Base-by-base conservation (phyloP, 1,140 invertebrate genomes). In the Campoletis sonorensis region DNA sequence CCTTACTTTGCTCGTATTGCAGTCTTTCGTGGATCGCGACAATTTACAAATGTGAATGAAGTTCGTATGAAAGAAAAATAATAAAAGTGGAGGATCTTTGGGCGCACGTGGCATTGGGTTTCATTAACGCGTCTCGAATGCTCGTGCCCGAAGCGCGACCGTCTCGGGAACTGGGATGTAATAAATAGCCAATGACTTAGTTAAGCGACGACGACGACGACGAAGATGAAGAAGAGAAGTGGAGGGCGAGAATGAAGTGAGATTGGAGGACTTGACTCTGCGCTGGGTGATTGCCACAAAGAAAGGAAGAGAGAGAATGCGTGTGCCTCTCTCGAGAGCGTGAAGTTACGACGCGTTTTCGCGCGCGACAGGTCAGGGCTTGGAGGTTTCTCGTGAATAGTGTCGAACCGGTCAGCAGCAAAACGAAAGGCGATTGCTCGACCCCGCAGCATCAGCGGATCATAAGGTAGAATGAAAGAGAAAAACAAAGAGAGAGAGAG, bases 181-280 rank as follows among this genome's bases (percentile, higher is more conserved):
- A 90, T 88, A 88, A 90, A 89, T 89, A 90, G 89, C 86, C 87
- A 85, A 90, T 88, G 87, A 88, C 86, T 89, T 86, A 85, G 85
- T 90, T 86, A 87, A 87, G 83, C 84, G 81, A 64, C 61, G 68
- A 73, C 75, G 68, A 73, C 75, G 49, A 75, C 13, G 77, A 82
- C 80, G 85, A 82, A 77, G 73, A 84, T 23, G 71, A 49, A 61
- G 79, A 70, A 64, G 71, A 58, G 49, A 78, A n/a, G 75, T 71
- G 45, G 51, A 45, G 23, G 67, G 33, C 67, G 72, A 51, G 33
- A 49, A 79, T 15, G 61, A 58, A 76, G 33, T 21, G 68, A 77
- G 72, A 76, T 64, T 58, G 68, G 76, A 82, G 76, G 79, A 78
- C 76, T 80, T 75, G 80, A 80, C 61, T 80, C 75, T 72, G 73